Conservation (phyloP, 2,888 invertebrate genomes). For the Petrolisthes manimaculis region DNA sequence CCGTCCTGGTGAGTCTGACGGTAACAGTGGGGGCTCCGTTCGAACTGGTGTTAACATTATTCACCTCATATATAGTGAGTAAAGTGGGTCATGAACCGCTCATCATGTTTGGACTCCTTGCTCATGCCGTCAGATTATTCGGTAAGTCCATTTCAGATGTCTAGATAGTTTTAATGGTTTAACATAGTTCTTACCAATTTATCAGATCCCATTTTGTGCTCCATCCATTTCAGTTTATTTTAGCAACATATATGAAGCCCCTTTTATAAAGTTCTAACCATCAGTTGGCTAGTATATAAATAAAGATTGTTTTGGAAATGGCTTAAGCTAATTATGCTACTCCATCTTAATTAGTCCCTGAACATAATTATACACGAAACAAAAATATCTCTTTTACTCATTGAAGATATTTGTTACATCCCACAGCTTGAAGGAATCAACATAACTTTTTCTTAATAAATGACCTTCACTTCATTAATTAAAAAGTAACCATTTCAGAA, state of each 20-base stretch:
- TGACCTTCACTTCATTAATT: background rate
- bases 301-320: no score
- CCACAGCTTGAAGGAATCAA: background rate
- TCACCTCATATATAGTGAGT: conserved; percentile 20
- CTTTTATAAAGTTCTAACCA: no score
- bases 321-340: no score
- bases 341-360: no score
- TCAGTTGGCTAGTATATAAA: no score
- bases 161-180: background rate
- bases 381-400: no score
- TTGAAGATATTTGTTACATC: background rate
- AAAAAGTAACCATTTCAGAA: background rate
- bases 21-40: conserved; percentile 79
- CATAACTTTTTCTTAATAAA: background rate
- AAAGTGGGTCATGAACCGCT: conserved; percentile 28
- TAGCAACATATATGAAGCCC: no score
- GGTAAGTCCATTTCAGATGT: conserved; percentile 32
- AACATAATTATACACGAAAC: no score
- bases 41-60: conserved; percentile 31
- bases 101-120: conserved; percentile 42
- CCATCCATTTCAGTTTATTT: no score
- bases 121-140: conserved; percentile 36
- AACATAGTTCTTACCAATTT: no score
- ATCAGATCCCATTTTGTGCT: no score
- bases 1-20: conserved; percentile 84